phyloP scores from a whole-genome alignment of 2,797 vertebrate genomes.

The Falco cherrug region DNA sequence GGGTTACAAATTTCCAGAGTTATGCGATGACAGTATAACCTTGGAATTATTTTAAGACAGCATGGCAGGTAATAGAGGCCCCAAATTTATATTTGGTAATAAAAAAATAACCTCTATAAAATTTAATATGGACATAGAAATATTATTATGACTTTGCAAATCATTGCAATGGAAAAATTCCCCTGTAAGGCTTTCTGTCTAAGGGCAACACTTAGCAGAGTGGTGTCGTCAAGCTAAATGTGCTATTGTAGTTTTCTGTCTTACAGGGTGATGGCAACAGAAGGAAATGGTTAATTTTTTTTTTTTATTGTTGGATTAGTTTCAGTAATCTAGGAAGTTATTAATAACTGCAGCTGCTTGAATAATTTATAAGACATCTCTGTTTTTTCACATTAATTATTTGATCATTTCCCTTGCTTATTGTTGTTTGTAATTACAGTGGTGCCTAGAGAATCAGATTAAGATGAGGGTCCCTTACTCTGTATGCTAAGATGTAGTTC shows the following conservation, averaged over 20 bases:
- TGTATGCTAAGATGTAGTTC: neutral
- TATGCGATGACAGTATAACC: conserved; percentile 21
- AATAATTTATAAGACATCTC: conserved; percentile 28
- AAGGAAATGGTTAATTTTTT: neutral
- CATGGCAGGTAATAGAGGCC: neutral
- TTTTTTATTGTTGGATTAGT: conserved; percentile 27
- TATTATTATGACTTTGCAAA: conserved; percentile 50
- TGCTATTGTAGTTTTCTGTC: neutral
- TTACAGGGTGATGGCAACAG: neutral
- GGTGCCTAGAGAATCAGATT: conserved; percentile 21
- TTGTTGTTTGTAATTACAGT: conserved; percentile 35
- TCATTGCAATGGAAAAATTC: neutral
- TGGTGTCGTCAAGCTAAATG: neutral
- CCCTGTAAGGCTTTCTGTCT: neutral
- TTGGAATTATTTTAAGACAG: conserved; percentile 42
- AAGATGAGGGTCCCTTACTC: neutral
- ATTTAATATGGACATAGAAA: conserved; percentile 23
- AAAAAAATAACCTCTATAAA: conserved; percentile 33
- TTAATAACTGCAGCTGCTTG: conserved; percentile 13
- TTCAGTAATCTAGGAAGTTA: conserved; percentile 25
- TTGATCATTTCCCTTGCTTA: conserved; percentile 35
- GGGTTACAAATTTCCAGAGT: conserved; percentile 32
- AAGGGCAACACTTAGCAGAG: neutral
- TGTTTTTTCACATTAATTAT: conserved; percentile 32
- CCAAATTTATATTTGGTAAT: conserved; percentile 29